phyloP scores from a whole-genome alignment of 2,797 vertebrate genomes.

The Aotus griseimembra region DNA sequence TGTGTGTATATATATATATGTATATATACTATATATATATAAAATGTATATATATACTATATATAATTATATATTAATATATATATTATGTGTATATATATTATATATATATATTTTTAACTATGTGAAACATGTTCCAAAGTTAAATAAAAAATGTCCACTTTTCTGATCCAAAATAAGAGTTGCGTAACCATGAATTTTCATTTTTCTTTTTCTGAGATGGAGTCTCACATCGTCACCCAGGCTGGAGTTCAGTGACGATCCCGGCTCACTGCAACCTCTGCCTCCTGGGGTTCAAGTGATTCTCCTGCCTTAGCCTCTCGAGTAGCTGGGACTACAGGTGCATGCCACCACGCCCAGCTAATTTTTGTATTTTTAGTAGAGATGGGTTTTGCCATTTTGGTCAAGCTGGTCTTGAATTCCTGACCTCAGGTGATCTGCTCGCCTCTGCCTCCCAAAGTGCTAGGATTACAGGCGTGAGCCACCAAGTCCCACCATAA shows the following conservation, averaged over 20 bases:
- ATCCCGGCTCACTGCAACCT: not conserved
- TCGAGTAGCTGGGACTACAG: not conserved
- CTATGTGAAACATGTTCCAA: not conserved
- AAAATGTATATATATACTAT: too few species aligned
- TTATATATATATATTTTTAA: not conserved
- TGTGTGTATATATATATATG: too few species aligned
- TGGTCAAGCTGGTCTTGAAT: not conserved
- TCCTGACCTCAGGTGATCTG: not conserved
- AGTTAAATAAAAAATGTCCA: not conserved
- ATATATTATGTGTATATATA: too few species aligned
- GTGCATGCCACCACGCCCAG: not conserved
- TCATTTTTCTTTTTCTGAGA: not conserved
- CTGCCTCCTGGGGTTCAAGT: not conserved
- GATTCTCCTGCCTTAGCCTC: not conserved
- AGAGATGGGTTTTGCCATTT: not conserved
- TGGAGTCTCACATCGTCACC: not conserved
- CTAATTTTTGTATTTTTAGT: not conserved
- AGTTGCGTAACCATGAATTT: not conserved
- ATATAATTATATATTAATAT: too few species aligned
- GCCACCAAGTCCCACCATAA: not conserved
- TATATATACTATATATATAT: too few species aligned
- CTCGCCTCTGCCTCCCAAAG: not conserved
- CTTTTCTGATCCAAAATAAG: slow-evolving; percentile 35
- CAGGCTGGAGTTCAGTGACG: not conserved
- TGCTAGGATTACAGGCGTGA: not conserved